Percentiles rank a stretch among this genome's conserved stretches.
Evolutionary conservation across 2,888 invertebrate species (phyloP).

Genomic region (Arctia plantaginis): DNA sequence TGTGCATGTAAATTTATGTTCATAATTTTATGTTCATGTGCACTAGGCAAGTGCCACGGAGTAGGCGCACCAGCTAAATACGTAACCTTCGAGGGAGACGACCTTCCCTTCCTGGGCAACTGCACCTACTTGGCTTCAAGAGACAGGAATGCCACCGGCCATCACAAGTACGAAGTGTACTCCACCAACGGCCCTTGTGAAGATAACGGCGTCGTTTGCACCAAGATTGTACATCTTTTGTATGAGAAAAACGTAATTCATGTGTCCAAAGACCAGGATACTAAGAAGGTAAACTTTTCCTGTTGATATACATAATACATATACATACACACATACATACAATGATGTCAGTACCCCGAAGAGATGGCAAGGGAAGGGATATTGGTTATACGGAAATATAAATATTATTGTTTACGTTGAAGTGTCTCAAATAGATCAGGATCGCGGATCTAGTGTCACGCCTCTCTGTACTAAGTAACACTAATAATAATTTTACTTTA

Average conservation of each 20-base stretch:
- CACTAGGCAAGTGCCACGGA: slow-evolving; percentile 89
- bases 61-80: slow-evolving; percentile 92
- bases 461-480: too few species aligned
- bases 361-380: too few species aligned
- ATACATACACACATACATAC: too few species aligned
- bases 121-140: slow-evolving; percentile 94
- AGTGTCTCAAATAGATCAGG: too few species aligned
- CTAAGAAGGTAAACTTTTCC: slow-evolving; percentile 68
- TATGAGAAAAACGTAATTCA: slow-evolving; percentile 89
- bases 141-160: slow-evolving; percentile 85
- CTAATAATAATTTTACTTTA: too few species aligned
- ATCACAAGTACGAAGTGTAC: slow-evolving; percentile 87
- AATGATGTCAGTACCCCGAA: too few species aligned
- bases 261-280: slow-evolving; percentile 72
- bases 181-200: slow-evolving; percentile 91
- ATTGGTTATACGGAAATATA: too few species aligned
- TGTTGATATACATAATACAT: too few species aligned
- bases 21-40: too few species aligned
- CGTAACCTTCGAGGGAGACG: slow-evolving; percentile 92
- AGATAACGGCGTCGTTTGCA: slow-evolving; percentile 86
- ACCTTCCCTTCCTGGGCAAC: slow-evolving; percentile 93
- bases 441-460: too few species aligned
- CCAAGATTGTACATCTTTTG: slow-evolving; percentile 89
- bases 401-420: too few species aligned
- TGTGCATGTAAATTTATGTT: too few species aligned